A percentile compares a stretch with the other conserved stretches of the same genome.
These are phyloP conservation scores for Pycnonotus jocosus DNA, from an alignment of 2,113 vertebrate species.

Conservation along the genomic window DNA sequence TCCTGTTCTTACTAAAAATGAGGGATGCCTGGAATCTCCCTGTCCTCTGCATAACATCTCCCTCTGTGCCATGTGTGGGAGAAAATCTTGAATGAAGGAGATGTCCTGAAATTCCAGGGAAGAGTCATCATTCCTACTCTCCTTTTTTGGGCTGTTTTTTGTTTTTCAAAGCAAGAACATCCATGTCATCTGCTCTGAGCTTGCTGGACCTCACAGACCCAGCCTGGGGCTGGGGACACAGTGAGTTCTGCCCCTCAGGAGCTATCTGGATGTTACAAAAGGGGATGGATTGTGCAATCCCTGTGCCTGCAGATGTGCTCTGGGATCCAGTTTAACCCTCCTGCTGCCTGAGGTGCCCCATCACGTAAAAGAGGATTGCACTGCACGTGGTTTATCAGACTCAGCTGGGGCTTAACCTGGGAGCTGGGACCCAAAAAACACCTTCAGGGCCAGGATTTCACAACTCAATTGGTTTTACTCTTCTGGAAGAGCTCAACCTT, in stretches of 20 bases:
- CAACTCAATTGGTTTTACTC: background rate
- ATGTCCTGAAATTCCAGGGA: background rate
- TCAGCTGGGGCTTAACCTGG: background rate
- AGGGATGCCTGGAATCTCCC: background rate
- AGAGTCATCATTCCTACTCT: background rate
- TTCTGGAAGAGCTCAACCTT: background rate
- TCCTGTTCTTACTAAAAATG: background rate
- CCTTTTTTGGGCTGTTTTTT: background rate
- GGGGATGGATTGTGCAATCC: background rate
- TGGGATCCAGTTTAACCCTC: background rate
- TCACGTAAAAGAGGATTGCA: fast-evolving
- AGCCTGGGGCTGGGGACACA: background rate
- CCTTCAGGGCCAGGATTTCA: background rate
- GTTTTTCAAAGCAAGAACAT: background rate
- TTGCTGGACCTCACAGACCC: background rate
- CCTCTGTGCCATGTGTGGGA: fast-evolving
- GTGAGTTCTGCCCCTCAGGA: background rate
- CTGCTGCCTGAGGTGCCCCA: background rate
- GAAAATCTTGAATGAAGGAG: background rate
- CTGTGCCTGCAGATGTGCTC: background rate
- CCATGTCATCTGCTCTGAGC: background rate
- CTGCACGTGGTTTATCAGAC: background rate
- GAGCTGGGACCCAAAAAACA: background rate
- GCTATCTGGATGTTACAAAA: background rate
- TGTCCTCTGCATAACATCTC: background rate